phyloP scores from a whole-genome alignment of 2,797 vertebrate genomes.

The Acridotheres tristis region DNA sequence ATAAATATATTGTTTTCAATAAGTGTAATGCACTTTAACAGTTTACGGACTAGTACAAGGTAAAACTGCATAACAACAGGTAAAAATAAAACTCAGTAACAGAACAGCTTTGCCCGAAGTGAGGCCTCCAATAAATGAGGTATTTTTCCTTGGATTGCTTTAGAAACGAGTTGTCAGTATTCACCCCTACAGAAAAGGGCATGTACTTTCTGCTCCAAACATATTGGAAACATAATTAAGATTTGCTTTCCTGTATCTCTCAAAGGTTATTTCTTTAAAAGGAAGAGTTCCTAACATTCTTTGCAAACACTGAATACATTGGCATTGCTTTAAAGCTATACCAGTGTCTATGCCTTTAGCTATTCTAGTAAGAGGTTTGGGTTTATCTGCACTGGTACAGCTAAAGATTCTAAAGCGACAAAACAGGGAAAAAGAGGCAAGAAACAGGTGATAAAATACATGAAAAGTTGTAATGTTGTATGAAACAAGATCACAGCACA shows the following conservation, averaged over 20 bases:
- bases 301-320: background rate
- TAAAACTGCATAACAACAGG: background rate
- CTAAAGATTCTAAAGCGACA: background rate
- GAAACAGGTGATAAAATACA: background rate
- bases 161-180: background rate
- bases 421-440: background rate
- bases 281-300: background rate
- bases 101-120: background rate
- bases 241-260: background rate
- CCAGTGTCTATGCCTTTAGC: background rate
- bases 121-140: background rate
- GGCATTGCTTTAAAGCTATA: background rate
- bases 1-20: background rate
- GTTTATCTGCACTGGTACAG: background rate
- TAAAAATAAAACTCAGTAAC: background rate
- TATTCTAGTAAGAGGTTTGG: background rate
- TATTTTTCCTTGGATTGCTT: background rate
- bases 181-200: background rate
- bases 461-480: background rate
- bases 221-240: background rate
- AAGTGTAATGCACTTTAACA: background rate
- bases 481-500: background rate
- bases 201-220: background rate
- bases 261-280: conserved; percentile 42
- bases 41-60: background rate